These are phyloP conservation scores for Orestias chungarensis DNA, from an alignment of 2,797 vertebrate species.

Conservation along the genomic window DNA sequence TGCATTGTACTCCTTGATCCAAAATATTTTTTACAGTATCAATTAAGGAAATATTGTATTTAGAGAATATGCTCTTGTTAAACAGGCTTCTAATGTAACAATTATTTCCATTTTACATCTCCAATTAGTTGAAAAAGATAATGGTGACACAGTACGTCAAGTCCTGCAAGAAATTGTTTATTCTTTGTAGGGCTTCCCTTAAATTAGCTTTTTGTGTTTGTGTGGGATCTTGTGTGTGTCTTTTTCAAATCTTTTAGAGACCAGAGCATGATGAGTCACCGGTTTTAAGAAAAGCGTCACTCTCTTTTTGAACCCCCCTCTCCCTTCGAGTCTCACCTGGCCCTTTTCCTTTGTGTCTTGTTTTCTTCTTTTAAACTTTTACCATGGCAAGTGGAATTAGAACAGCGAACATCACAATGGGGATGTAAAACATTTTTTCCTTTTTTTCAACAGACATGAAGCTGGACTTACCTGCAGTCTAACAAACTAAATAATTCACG, in stretches of 20 bases:
- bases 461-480: background rate
- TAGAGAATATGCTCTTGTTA: background rate
- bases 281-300: constrained; percentile 30
- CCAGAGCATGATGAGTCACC: constrained; percentile 47
- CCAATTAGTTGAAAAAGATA: background rate
- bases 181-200: background rate
- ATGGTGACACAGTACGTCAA: background rate
- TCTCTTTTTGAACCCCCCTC: background rate
- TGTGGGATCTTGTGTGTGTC: background rate
- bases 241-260: background rate
- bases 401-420: background rate
- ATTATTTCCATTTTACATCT: background rate
- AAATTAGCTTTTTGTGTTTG: background rate
- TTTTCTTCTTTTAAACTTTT: background rate
- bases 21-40: background rate
- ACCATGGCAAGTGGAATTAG: background rate
- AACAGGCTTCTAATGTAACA: background rate
- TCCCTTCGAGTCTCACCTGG: constrained; percentile 9
- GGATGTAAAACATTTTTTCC: background rate
- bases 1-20: background rate
- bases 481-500: background rate
- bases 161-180: background rate
- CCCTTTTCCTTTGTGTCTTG: constrained; percentile 1
- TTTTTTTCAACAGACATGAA: background rate
- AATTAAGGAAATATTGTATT: background rate